phyloP scores from a whole-genome alignment of 2,113 vertebrate species.

The Urocolius indicus region DNA sequence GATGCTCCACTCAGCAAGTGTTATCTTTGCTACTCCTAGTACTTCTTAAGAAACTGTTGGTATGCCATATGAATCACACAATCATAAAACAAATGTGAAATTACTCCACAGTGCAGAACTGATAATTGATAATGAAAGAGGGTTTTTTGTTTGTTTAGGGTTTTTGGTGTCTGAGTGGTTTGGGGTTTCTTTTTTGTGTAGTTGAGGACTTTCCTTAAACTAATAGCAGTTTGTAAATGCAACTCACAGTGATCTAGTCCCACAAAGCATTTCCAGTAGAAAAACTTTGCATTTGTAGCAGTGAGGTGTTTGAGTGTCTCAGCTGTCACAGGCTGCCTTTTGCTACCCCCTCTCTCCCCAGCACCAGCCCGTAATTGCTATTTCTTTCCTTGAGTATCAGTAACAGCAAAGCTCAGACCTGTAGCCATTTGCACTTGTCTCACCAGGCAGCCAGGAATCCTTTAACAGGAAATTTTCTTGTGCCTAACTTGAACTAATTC shows the following conservation, averaged over 20 bases:
- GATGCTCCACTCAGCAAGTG: background rate
- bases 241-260: accelerated
- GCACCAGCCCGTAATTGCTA: accelerated
- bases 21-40: accelerated
- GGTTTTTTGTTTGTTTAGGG: background rate
- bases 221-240: background rate
- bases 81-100: background rate
- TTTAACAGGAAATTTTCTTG: background rate
- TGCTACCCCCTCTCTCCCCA: accelerated
- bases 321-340: background rate
- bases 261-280: accelerated
- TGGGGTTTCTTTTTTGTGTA: background rate
- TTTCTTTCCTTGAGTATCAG: accelerated
- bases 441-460: background rate
- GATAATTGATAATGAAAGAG: background rate
- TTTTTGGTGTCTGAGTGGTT: background rate
- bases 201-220: background rate
- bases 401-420: background rate
- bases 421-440: background rate
- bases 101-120: background rate
- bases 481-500: background rate
- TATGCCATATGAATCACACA: accelerated
- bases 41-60: accelerated
- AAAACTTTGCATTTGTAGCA: background rate
- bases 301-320: accelerated